Evolutionary conservation across 2,113 vertebrate species (phyloP).

Genomic region (Pygoscelis adeliae): DNA sequence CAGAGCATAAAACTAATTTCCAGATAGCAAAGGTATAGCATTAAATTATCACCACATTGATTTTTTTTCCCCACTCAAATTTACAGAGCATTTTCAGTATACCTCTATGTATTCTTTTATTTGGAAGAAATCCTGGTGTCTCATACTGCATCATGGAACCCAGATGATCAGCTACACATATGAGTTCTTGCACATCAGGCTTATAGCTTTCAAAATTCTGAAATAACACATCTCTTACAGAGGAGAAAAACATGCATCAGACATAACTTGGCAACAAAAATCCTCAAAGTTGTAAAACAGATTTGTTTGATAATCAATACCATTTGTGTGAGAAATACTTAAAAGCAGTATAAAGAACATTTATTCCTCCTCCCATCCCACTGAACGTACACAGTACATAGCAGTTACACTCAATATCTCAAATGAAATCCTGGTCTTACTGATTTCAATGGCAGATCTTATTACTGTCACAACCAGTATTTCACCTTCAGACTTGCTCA

Average conservation of each 20-base stretch:
- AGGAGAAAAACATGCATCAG: conserved; percentile 25
- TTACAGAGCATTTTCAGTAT: background rate
- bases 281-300: background rate
- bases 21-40: background rate
- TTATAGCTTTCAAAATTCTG: conserved; percentile 95
- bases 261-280: background rate
- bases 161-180: conserved; percentile 93
- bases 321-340: background rate
- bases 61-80: background rate
- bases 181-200: conserved; percentile 88
- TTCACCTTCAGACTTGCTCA: background rate
- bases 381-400: background rate
- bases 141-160: conserved; percentile 96
- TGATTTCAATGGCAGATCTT: background rate
- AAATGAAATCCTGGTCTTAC: background rate
- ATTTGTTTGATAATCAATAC: background rate
- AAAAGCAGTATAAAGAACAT: background rate
- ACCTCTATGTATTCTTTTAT: conserved; percentile 96
- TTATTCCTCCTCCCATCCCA: background rate
- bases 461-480: background rate
- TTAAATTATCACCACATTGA: background rate
- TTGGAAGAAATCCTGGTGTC: conserved; percentile 94
- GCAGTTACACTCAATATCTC: background rate
- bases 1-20: background rate
- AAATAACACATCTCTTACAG: conserved; percentile 89